A percentile compares a stretch with the other conserved stretches of the same genome.
These are phyloP conservation scores for Erpornis zantholeuca DNA, from an alignment of 2,113 vertebrate genomes.

Conservation along the genomic window DNA sequence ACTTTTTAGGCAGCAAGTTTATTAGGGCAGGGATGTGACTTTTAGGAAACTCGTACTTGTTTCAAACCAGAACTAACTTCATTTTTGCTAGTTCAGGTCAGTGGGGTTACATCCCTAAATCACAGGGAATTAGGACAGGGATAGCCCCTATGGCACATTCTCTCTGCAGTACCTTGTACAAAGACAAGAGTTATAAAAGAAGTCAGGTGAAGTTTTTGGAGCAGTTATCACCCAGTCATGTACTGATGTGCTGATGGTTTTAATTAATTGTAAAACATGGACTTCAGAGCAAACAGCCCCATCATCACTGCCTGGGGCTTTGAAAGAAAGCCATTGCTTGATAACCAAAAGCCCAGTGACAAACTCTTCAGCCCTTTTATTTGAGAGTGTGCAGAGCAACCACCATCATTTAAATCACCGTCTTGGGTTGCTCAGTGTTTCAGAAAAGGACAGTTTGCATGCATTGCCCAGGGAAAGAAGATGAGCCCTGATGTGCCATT, in stretches of 20 bases:
- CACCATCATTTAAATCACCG: neutral
- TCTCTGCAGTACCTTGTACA: neutral
- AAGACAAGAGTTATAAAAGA: neutral
- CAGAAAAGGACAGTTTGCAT: neutral
- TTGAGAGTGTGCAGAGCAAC: neutral
- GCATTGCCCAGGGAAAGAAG: neutral
- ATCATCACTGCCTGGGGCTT: neutral
- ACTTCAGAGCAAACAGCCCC: neutral
- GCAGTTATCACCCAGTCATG: neutral
- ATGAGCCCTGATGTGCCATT: conserved; percentile 10
- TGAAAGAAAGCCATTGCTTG: neutral
- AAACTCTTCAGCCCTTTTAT: neutral
- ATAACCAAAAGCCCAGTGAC: neutral
- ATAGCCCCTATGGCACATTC: fast-evolving
- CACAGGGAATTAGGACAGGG: neutral
- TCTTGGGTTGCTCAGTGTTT: neutral
- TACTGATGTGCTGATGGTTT: neutral
- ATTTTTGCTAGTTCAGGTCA: neutral
- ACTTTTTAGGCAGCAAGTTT: neutral
- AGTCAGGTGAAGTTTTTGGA: neutral
- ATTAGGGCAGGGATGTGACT: neutral
- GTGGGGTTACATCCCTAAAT: neutral
- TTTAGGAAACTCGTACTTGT: neutral
- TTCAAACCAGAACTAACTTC: neutral
- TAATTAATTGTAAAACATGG: neutral